Base-by-base conservation (phyloP, 2,797 vertebrate genomes). In the Novumbra hubbsi region DNA sequence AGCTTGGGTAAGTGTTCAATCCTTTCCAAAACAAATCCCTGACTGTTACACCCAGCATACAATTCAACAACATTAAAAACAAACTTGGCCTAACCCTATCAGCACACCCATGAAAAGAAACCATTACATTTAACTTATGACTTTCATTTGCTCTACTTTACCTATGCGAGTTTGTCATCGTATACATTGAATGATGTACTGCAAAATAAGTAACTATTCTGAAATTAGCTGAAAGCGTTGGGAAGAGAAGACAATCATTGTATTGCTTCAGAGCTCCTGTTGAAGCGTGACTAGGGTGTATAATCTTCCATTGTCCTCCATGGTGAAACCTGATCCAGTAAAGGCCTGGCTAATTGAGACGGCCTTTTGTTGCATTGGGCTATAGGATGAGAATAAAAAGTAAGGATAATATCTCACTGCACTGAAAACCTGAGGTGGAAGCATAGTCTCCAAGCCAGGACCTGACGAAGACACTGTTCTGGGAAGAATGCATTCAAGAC, bases 211-310 rank as follows among this genome's bases (percentile, higher is more conserved):
- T 65, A 65, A 30, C 15, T 4, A 71, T 14, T 11, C 17, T 24
- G 50, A 32, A 21, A 57, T 57, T 19, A 57, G 28, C 32, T 32
- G 32, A 11, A 41, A 21, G 52, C 38, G 48, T 27, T 41, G 49
- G 16, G 60, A 27, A 62, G 27, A 62, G 27, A 45, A 68, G 38
- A 69, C 67, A 66, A 16, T 5, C 21, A 38, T 17, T 67, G 62
- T 70, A 63, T 71, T 75, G 38, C 71, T 71, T 45, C 21, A 48
- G 24, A 55, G 17, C 19, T 49, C 48, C 41, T 41, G 48, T 48
- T 32, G 64, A 66, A 71, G 49, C 69, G 27, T 28, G 50, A 55
- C 30, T 64, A 30, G 49, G 70, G 57, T 76, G 48, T 64, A 75
- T 48, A 60, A 16, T 68, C 30, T n/a, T 32, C 28, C 69, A 21